These are phyloP conservation scores for Pandion haliaetus DNA, from an alignment of 2,113 vertebrate genomes.

Conservation along the genomic window DNA sequence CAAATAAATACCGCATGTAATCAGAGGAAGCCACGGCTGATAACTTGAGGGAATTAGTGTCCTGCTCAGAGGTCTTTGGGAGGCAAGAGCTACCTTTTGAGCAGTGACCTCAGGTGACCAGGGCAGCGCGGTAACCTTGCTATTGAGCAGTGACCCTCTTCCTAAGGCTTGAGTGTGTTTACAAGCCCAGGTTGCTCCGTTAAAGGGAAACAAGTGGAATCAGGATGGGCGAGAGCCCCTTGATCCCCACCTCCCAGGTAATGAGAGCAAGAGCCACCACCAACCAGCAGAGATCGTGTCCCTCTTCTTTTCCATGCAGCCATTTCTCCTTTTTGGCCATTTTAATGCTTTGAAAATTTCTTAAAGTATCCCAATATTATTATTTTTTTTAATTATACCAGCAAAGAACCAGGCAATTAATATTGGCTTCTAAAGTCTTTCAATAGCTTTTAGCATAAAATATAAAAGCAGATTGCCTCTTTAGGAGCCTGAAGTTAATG, in stretches of 20 bases:
- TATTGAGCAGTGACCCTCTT: background rate
- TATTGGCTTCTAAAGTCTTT: background rate
- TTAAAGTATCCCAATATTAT: background rate
- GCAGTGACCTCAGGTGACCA: background rate
- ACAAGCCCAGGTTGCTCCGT: background rate
- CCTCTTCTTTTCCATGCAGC: background rate
- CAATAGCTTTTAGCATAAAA: background rate
- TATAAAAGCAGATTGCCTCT: background rate
- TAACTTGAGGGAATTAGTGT: background rate
- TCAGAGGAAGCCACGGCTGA: background rate
- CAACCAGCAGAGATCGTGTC: background rate
- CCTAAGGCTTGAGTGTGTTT: background rate
- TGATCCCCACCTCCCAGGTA: fast-evolving
- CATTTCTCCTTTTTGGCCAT: background rate
- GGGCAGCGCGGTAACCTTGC: fast-evolving
- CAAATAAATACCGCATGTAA: constrained; percentile 20
- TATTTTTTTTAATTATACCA: background rate
- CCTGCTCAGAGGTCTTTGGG: background rate
- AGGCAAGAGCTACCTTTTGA: background rate
- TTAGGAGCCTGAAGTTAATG: background rate
- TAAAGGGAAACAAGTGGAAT: background rate
- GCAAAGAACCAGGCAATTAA: background rate
- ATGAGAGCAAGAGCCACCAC: background rate
- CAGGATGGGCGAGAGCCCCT: background rate
- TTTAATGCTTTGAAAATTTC: background rate